Evolutionary conservation across 2,113 vertebrate genomes (phyloP).

Genomic region (Suncus etruscus): DNA sequence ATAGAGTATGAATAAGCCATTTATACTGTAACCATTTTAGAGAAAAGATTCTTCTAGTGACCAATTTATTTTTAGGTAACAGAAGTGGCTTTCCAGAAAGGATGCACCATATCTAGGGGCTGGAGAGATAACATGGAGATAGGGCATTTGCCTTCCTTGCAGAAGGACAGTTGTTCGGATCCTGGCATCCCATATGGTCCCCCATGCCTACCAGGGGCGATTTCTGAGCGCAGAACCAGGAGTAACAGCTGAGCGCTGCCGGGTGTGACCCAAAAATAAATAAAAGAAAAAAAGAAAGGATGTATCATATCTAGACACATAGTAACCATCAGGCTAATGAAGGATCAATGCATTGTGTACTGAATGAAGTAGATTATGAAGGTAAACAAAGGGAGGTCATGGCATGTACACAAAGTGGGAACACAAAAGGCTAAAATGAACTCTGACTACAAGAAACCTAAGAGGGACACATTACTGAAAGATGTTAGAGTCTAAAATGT

Average conservation of each 20-base stretch:
- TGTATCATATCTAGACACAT: not conserved
- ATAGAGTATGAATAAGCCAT: not conserved
- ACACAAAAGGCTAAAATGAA: slow-evolving; percentile 2
- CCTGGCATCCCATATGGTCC: too few species aligned
- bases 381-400: not conserved
- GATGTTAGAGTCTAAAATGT: slow-evolving; percentile 8
- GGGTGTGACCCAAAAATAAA: too few species aligned
- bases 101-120: not conserved
- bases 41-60: not conserved
- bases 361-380: not conserved
- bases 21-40: not conserved
- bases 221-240: too few species aligned
- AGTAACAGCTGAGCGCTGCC: too few species aligned
- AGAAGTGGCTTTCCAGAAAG: slow-evolving; percentile 9
- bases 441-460: not conserved
- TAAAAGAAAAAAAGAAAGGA: not conserved
- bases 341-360: not conserved
- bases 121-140: too few species aligned
- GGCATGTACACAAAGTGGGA: not conserved
- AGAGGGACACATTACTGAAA: not conserved
- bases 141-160: too few species aligned
- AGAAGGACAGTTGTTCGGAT: too few species aligned
- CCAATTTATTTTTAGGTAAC: slow-evolving; percentile 36
- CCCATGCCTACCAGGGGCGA: too few species aligned
- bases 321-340: not conserved